These are phyloP conservation scores for Drosophila falleni DNA, from an alignment of 2,888 invertebrate species.

Conservation along the genomic window DNA sequence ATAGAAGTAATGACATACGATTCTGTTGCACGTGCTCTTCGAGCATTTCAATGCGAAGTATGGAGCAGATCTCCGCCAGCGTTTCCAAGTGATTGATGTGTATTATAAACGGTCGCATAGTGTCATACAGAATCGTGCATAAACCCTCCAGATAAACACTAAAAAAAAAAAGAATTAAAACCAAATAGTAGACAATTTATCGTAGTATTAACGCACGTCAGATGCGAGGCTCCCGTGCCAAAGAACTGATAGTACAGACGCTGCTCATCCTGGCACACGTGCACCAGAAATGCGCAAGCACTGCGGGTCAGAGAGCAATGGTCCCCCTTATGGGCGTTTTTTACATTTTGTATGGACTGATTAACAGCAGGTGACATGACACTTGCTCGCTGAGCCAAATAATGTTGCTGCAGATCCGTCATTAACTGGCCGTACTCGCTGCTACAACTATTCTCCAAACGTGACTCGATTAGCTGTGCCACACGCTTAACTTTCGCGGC, in stretches of 20 bases:
- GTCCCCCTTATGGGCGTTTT: slow-evolving; percentile 89
- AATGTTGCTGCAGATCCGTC: slow-evolving; percentile 93
- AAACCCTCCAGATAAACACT: slow-evolving; percentile 93
- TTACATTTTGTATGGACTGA: slow-evolving; percentile 89
- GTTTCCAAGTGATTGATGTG: slow-evolving; percentile 99
- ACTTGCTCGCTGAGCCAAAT: slow-evolving; percentile 90
- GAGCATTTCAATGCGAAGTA: slow-evolving; percentile 95
- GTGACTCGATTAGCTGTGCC: slow-evolving; percentile 92
- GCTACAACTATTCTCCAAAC: slow-evolving; percentile 89
- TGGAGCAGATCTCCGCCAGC: slow-evolving; percentile 97
- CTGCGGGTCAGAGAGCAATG: slow-evolving; percentile 94
- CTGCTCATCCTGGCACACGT: slow-evolving; percentile 97
- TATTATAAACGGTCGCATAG: slow-evolving; percentile 96
- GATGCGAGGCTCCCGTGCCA: slow-evolving; percentile 88
- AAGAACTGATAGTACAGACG: slow-evolving; percentile 97
- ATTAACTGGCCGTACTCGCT: slow-evolving; percentile 91
- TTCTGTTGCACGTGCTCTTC: slow-evolving; percentile 95
- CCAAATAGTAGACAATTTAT: neutral
- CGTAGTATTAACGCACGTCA: slow-evolving; percentile 87
- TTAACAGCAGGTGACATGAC: slow-evolving; percentile 90
- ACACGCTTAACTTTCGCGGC: slow-evolving; percentile 93
- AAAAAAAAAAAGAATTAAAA: slow-evolving; percentile 7
- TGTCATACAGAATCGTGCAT: slow-evolving; percentile 96
- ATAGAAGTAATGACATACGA: slow-evolving; percentile 85
- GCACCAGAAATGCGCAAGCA: slow-evolving; percentile 95